Base-by-base conservation (phyloP, 1,140 invertebrate species). In the Cylas formicarius region DNA sequence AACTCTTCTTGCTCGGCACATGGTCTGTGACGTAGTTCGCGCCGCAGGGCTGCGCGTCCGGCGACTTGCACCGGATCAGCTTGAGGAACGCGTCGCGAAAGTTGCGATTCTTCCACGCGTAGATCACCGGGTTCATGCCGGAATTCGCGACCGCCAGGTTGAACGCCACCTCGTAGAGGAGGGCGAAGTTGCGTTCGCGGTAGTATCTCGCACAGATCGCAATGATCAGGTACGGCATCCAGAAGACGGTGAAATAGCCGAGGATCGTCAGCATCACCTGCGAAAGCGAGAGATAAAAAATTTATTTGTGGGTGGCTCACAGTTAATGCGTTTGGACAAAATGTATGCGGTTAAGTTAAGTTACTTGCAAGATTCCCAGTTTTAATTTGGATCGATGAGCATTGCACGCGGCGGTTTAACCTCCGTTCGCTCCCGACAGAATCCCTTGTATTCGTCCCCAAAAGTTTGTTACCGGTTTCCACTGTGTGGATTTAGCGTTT, bases 31-130 rank as follows among this genome's bases (percentile, higher is more conserved):
- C 56, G 44, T 50, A 66, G 21, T 55, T 51, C 8, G 51, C 41
- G 13, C 43, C 44, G 18, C 47, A 39, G 17, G 31, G 42, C 8
- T 42, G 33, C 16, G 48, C 27, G 39, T 61, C 54, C 0, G 78
- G 73, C 23, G 70, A 68, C 44, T 74, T 73, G 55, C 81, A 81
- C 10, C 72, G 71, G 2, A 84, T 60, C 2, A 84, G 66, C 31
- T 72, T 75, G 11, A 70, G 67, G 55, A 84, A 84, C 2, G 81
- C 78, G 17, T 72, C 72, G 5, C 81, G 74, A 52, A 85, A 85
- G 29, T 77, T 81, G 4, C 72, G 68, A 57, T 85, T 86, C 63
- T 86, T 86, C 84, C 84, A 86, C 8, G 82, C 82, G 63, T 86
- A 86, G 51, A 86, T 85, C 10, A 86, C 63, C 2, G 84, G 83